phyloP scores from a whole-genome alignment of 2,888 invertebrate genomes.

The Tholera decimalis region DNA sequence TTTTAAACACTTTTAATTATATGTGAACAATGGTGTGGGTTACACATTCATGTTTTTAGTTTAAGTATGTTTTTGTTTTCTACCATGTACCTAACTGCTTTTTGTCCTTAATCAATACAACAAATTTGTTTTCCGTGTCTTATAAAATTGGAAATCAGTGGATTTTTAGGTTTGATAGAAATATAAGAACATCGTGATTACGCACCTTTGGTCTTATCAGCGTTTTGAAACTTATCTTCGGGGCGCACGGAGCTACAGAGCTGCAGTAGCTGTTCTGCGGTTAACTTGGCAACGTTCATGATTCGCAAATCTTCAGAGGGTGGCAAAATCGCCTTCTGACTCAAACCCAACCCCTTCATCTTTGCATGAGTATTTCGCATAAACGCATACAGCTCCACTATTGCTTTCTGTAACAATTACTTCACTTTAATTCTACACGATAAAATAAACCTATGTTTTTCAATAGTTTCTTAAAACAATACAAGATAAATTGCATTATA shows the following conservation, averaged over 20 bases:
- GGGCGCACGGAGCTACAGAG: slow-evolving; percentile 70
- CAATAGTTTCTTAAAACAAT: too few relatives aligned
- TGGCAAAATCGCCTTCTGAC: slow-evolving; percentile 75
- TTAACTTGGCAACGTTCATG: slow-evolving; percentile 82
- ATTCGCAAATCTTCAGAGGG: slow-evolving; percentile 79
- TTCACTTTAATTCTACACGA: not conserved
- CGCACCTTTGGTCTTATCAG: slow-evolving; percentile 7
- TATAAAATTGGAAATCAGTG: not conserved
- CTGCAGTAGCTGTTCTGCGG: slow-evolving; percentile 80
- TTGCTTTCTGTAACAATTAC: slow-evolving; percentile 69
- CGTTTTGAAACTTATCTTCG: slow-evolving; percentile 33
- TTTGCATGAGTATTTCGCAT: slow-evolving; percentile 77
- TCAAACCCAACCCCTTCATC: slow-evolving; percentile 75
- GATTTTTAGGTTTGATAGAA: not conserved
- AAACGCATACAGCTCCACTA: slow-evolving; percentile 78
- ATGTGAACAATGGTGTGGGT: too few relatives aligned
- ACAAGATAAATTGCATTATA: too few relatives aligned
- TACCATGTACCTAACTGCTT: too few relatives aligned
- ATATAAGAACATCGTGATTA: not conserved
- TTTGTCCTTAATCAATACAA: too few relatives aligned
- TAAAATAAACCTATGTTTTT: too few relatives aligned
- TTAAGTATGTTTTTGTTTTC: too few relatives aligned
- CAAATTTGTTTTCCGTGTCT: not conserved
- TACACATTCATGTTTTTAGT: too few relatives aligned
- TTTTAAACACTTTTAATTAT: too few relatives aligned